Conservation (phyloP, 2,113 vertebrate species). For the Alces alces region DNA sequence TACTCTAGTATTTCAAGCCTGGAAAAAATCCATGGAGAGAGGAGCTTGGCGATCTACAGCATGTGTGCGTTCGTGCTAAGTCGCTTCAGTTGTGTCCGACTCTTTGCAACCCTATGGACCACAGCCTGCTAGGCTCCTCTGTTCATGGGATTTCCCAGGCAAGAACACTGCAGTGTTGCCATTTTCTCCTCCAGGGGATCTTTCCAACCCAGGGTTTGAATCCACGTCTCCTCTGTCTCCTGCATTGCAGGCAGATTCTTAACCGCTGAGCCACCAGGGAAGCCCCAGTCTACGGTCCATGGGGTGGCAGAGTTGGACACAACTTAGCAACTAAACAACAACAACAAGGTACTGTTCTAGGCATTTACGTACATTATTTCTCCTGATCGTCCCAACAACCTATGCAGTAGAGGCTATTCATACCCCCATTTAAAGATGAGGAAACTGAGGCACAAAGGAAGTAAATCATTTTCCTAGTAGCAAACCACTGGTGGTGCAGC, state of each 20-base stretch:
- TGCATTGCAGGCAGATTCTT: neutral
- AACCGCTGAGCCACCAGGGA: neutral
- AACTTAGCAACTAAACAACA: neutral
- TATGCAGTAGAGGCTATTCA: neutral
- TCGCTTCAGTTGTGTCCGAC: neutral
- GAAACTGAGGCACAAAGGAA: neutral
- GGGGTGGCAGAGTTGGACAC: neutral
- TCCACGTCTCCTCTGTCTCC: neutral
- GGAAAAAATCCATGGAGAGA: neutral
- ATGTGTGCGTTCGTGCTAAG: rapidly evolving
- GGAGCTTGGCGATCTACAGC: neutral
- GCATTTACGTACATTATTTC: neutral
- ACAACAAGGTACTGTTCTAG: neutral
- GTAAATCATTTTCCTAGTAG: neutral
- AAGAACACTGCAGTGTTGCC: neutral
- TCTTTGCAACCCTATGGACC: neutral
- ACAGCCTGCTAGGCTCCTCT: neutral
- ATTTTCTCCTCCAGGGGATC: neutral
- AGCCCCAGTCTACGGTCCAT: neutral
- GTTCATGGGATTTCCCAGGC: neutral
- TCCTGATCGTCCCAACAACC: neutral
- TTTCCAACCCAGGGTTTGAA: neutral
- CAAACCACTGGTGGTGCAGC: neutral
- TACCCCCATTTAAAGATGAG: neutral
- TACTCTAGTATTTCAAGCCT: neutral